phyloP scores from a whole-genome alignment of 2,888 invertebrate genomes.

The Lordiphosa andalusiaca region DNA sequence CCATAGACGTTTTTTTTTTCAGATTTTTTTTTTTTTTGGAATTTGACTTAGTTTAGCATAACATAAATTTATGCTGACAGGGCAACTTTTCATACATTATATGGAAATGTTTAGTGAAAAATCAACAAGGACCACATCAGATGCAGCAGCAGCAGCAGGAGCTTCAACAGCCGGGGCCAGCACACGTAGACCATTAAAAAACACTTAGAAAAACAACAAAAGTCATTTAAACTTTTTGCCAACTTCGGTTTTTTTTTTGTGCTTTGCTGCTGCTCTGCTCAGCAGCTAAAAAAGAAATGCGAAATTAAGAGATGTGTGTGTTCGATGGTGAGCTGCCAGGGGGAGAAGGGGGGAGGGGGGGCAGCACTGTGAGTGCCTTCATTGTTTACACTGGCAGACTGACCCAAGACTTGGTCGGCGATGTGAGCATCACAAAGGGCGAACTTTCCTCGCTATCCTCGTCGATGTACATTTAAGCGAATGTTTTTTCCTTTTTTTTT shows the following conservation, averaged over 20 bases:
- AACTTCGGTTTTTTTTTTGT: constrained; percentile 46
- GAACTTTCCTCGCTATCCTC: constrained; percentile 85
- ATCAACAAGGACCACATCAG: constrained; percentile 37
- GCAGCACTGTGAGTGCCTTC: constrained; percentile 51
- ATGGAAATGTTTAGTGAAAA: constrained; percentile 32
- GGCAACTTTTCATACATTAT: constrained; percentile 23
- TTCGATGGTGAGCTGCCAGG: constrained; percentile 12
- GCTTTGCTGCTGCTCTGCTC: constrained; percentile 26
- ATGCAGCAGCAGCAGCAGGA: constrained; percentile 17
- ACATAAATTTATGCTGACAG: constrained; percentile 37
- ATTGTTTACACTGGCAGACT: constrained; percentile 75
- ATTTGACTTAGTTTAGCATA: constrained; percentile 19
- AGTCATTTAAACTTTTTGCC: constrained; percentile 73
- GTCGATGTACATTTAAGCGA: constrained; percentile 81
- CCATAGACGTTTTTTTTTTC: constrained; percentile 9
- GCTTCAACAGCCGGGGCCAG: constrained; percentile 24
- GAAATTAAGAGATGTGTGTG: constrained; percentile 70
- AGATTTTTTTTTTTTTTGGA: constrained; percentile 20
- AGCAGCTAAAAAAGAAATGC: constrained; percentile 50
- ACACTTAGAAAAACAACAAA: constrained; percentile 75
- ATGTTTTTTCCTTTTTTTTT: too few species aligned
- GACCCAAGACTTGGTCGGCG: constrained; percentile 84
- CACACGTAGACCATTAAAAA: constrained; percentile 73
- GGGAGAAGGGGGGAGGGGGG: constrained; percentile 32
- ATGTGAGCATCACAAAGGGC: constrained; percentile 85